Evolutionary conservation across 1,140 invertebrate species (phyloP), one percentile per base, ranked within the genome.

Genomic region (Drosophila littoralis): DNA sequence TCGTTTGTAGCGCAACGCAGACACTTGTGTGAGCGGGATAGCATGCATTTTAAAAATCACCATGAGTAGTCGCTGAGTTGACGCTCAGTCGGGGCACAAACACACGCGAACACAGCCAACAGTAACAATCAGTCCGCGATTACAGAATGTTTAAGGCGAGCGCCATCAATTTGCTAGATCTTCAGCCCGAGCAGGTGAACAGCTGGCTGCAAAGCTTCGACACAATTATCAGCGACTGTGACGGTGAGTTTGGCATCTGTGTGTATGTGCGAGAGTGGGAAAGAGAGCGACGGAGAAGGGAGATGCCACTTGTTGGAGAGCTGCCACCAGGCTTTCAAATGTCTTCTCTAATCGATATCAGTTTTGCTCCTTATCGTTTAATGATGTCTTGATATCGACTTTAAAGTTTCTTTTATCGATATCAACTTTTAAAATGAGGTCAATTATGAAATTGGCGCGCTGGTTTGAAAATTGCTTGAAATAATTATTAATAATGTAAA

Each of bases 201-300:
- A 92, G 93, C 46, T 96, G 97, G 93, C 88, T 97, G 7, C 93
- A 95, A 86, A 95, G 95, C 15, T 95, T 97, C 81, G 96, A 97
- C 83, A 96, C 95, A 28, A 94, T 97, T 63, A 91, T 97, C 69
- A 95, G 95, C 45, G 96, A 97, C 85, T 97, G 97, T 92, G 97
- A 97, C 94, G 97, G 97, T 95, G 93, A 93, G 93, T 92, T 48
- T 46, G 45, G 9, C 38, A 32, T 42, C 5, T 50, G 35, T 43
- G 17, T 60, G n/a, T 36, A 42, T 58, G 17, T 7, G 10, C 45
- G 36, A n/a, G 2, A 7, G 12, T 38, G 67, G n/a, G 43, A 42
- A n/a, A 40, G 43, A 12, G 33, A 46, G 12, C 51, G 43, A 59
- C 38, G 35, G 10, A 36, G 22, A 13, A 64, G 43, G 55, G 38